Percentiles rank a stretch among this genome's conserved stretches.
These are phyloP conservation scores for Sturmia bella DNA, from an alignment of 2,888 invertebrate genomes.

Conservation along the genomic window DNA sequence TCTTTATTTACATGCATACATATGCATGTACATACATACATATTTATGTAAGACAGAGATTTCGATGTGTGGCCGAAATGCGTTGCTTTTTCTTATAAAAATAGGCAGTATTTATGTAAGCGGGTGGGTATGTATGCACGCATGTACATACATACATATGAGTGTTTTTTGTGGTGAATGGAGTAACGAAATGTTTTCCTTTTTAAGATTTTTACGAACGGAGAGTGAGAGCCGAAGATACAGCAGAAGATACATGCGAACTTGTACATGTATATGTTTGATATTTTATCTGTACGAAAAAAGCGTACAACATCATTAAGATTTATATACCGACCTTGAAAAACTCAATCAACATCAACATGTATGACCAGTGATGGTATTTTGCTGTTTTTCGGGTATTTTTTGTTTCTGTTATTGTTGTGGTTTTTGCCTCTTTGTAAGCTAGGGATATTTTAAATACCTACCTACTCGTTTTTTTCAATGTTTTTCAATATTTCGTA, in stretches of 20 bases:
- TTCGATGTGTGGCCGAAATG: constrained; percentile 9
- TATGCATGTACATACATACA: background rate
- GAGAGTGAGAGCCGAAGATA: constrained; percentile 12
- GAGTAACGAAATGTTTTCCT: constrained; percentile 14
- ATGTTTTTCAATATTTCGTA: no score
- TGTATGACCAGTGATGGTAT: no score
- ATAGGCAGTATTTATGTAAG: background rate
- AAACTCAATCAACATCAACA: constrained; percentile 10
- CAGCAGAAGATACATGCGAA: constrained; percentile 29
- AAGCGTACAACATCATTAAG: constrained; percentile 48
- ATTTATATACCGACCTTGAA: constrained; percentile 64
- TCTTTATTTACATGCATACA: background rate
- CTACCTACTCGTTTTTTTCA: no score
- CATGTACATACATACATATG: background rate
- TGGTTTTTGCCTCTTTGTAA: no score
- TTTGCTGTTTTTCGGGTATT: no score
- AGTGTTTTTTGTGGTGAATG: constrained; percentile 18
- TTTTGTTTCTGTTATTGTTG: no score
- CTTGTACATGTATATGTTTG: no score
- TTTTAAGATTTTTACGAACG: constrained; percentile 18
- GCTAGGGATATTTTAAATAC: no score
- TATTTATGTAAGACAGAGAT: background rate
- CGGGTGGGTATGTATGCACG: background rate
- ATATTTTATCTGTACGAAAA: constrained; percentile 42
- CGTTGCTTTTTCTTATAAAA: constrained; percentile 10